Base-by-base conservation (phyloP, 2,888 invertebrate genomes). In the Chrysolina americana region DNA sequence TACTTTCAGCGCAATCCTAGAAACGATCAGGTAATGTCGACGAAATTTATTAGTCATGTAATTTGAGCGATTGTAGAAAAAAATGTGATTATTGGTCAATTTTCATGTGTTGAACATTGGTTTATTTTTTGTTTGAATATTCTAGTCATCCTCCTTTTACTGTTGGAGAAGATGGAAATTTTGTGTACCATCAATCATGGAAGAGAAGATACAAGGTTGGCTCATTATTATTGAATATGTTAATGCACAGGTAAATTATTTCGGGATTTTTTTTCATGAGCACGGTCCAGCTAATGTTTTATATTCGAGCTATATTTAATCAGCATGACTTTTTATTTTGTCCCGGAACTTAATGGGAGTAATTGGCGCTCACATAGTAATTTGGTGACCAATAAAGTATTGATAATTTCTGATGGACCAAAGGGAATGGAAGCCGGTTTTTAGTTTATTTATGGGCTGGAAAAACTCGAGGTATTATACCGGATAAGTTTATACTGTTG, bases 221-320 rank as follows among this genome's bases (percentile, higher is more conserved):
- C 36, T 68, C 53, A 41, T 41, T n/a, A 68, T 68, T 68, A 68
- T 68, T 68, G 53, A 53, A 53, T 50, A 53, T 68, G 50, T 53
- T 53, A 68, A 68, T 68, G 68, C 68, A 56, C n/a, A 17, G 13
- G 19, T 68, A 41, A 50, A 68, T 68, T 53, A 68, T 53, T 68
- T 17, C 50, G 17, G 19, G 53, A 23, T 21, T 68, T 50, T 66
- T n/a, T 66, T 13, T 44, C 68, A 41, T 17, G 5, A 21, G 41
- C 13, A 21, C 53, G 19, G 53, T 41, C 41, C 17, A 36, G 36
- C 53, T 41, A 19, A 21, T 66, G 66, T 68, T 68, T 53, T 53
- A 68, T 41, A 68, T 53, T 53, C 68, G 50, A 53, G 13, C 21
- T 17, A 53, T 41, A 36, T 53, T 41, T 68, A 59, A 28, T 59